Percentiles rank a stretch among this genome's conserved stretches.
Evolutionary conservation across 2,113 vertebrate genomes (phyloP).

Genomic region (Megatriorchis doriae): DNA sequence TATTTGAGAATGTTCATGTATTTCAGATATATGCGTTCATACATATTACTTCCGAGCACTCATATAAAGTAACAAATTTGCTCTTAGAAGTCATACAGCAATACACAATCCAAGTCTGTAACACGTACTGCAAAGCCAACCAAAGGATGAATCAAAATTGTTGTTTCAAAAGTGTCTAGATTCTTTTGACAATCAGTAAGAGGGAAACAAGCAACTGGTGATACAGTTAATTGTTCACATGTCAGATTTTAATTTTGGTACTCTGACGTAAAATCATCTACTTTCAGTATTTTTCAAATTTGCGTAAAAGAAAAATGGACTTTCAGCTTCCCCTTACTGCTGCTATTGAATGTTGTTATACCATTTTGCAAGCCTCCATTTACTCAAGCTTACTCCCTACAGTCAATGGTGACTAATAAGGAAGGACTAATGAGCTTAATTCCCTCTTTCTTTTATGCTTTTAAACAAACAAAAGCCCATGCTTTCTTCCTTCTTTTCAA

Average conservation of each 20-base stretch:
- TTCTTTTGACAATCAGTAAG: background rate
- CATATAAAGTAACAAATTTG: background rate
- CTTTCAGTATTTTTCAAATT: background rate
- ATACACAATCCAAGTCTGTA: background rate
- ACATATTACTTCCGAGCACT: background rate
- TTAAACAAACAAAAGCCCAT: conserved; percentile 48
- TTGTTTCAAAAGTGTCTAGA: background rate
- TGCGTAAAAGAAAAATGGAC: background rate
- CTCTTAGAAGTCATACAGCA: background rate
- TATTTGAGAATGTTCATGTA: background rate
- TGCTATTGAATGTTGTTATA: background rate
- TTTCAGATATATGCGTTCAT: background rate
- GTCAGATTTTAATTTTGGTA: background rate
- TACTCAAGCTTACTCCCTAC: conserved; percentile 13
- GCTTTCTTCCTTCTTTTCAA: conserved; percentile 36
- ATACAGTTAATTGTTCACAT: background rate
- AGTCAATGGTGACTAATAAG: conserved; percentile 32
- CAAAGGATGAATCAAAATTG: background rate
- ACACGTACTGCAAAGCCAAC: accelerated
- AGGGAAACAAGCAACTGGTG: background rate
- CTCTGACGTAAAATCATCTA: background rate
- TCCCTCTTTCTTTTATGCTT: conserved; percentile 46
- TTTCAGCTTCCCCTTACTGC: background rate
- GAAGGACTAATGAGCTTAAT: conserved; percentile 54
- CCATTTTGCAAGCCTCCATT: background rate